Conservation (phyloP, 2,797 vertebrate species). For the Anomalospiza imberbis region DNA sequence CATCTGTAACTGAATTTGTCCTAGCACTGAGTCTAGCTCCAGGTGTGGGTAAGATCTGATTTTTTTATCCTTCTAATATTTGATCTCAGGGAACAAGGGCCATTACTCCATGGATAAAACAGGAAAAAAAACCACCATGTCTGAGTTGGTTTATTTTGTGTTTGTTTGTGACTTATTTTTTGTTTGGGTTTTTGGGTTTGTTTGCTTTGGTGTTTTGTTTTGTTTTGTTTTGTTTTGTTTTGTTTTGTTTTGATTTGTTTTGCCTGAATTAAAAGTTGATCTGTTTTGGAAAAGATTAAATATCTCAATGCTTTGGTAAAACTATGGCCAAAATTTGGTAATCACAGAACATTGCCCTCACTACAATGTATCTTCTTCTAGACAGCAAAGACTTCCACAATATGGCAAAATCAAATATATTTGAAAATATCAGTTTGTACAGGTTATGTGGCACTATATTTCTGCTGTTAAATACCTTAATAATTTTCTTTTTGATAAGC, state of each 20-base stretch:
- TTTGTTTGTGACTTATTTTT: no score
- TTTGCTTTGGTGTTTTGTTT: not conserved
- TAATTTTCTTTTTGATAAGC: rapidly evolving
- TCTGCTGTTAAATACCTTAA: not conserved
- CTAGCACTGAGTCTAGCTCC: not conserved
- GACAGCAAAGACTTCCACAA: not conserved
- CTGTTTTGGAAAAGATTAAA: not conserved
- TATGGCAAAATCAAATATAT: not conserved
- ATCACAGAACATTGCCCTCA: not conserved
- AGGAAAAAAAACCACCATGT: not conserved
- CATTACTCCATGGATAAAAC: not conserved
- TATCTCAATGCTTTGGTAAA: not conserved
- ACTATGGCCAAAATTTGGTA: not conserved
- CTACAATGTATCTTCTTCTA: not conserved
- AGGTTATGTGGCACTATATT: not conserved
- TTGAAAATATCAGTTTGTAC: not conserved
- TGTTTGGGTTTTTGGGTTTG: rapidly evolving
- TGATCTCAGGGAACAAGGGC: not conserved
- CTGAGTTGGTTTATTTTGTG: rapidly evolving
- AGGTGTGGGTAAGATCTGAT: rapidly evolving
- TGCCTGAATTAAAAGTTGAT: not conserved
- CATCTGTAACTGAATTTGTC: not conserved
- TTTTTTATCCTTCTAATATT: not conserved
- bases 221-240: no score
- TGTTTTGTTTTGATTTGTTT: rapidly evolving